Evolutionary conservation across 2,113 vertebrate genomes (phyloP).

Genomic region (Seriola rivoliana): DNA sequence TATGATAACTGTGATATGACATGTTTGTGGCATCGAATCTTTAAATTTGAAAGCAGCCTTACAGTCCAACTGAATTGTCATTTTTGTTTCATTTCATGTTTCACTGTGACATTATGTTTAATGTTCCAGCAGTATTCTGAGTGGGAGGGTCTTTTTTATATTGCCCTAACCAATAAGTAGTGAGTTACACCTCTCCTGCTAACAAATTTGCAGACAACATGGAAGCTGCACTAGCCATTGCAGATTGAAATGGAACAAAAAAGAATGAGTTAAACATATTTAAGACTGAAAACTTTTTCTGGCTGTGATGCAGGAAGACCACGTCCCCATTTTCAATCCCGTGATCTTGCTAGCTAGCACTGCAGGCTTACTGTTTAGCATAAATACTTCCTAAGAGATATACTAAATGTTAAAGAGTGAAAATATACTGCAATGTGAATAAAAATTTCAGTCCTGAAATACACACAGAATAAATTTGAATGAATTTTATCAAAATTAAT

Average conservation of each 20-base stretch:
- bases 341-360: not conserved
- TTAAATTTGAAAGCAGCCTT: no score
- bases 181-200: not conserved
- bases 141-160: no score
- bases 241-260: not conserved
- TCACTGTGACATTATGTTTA: no score
- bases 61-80: no score
- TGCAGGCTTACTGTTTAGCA: not conserved
- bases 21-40: no score
- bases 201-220: not conserved
- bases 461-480: not conserved
- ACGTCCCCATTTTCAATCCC: not conserved
- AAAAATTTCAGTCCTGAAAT: not conserved
- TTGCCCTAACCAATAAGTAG: not conserved
- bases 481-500: slow-evolving; percentile 1
- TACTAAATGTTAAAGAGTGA: not conserved
- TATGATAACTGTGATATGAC: no score
- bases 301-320: not conserved
- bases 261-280: not conserved
- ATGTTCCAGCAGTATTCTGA: no score
- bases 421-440: not conserved
- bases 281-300: not conserved
- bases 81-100: no score
- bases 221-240: not conserved
- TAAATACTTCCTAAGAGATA: not conserved